Conservation (phyloP, 2,888 invertebrate species). For the Homarus gammarus region DNA sequence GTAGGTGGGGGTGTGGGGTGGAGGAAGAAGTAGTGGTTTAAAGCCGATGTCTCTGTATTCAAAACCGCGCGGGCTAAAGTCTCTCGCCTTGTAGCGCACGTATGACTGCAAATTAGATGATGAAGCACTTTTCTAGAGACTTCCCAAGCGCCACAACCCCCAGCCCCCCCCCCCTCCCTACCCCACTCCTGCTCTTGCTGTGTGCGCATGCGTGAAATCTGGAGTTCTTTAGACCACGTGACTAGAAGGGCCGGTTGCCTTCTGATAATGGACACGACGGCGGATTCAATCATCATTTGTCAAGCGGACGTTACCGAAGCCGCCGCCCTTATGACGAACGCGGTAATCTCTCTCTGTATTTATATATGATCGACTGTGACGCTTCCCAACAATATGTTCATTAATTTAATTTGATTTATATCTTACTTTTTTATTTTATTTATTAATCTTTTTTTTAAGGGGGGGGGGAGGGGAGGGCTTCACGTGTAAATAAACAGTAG, state of each 20-base stretch:
- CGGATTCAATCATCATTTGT: conserved; percentile 37
- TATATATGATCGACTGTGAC: too few relatives aligned
- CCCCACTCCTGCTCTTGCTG: not conserved
- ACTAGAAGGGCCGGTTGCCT: conserved; percentile 21
- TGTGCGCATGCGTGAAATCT: conserved; percentile 36
- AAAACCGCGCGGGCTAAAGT: not conserved
- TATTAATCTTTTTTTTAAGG: too few relatives aligned
- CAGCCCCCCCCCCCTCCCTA: not conserved
- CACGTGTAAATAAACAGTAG: too few relatives aligned
- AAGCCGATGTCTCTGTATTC: not conserved
- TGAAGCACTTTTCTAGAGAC: not conserved
- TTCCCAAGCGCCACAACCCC: not conserved
- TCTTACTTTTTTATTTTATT: too few relatives aligned
- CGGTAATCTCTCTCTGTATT: too few relatives aligned
- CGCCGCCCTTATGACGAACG: not conserved
- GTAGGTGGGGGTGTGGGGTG: not conserved
- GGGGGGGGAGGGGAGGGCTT: too few relatives aligned
- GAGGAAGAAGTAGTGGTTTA: not conserved
- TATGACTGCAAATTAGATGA: not conserved
- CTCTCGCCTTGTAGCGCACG: not conserved
- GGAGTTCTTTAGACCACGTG: conserved; percentile 21
- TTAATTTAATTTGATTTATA: too few relatives aligned
- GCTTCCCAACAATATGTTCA: too few relatives aligned
- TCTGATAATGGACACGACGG: conserved; percentile 17
- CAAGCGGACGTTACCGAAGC: conserved; percentile 17